phyloP scores from a whole-genome alignment of 2,888 invertebrate genomes.

The Thera obeliscata region DNA sequence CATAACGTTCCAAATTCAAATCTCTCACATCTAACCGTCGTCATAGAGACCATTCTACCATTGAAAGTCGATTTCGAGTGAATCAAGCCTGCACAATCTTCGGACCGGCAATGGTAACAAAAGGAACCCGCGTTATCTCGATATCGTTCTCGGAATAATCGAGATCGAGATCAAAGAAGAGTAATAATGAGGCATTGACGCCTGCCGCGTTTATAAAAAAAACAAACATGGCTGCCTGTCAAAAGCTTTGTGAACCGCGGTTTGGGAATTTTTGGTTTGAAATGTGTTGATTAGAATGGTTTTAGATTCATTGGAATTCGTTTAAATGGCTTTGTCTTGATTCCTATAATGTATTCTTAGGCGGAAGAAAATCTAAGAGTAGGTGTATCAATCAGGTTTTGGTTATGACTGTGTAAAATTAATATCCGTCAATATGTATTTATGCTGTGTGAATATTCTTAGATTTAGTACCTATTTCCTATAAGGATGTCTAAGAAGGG shows the following conservation, averaged over 20 bases:
- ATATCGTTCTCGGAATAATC: constrained; percentile 35
- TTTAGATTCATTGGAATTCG: constrained; percentile 12
- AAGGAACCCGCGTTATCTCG: constrained; percentile 31
- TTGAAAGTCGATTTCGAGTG: constrained; percentile 12
- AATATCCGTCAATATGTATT: too few relatives aligned
- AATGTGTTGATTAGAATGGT: constrained; percentile 16
- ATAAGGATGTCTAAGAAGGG: too few relatives aligned
- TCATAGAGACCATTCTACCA: constrained; percentile 6
- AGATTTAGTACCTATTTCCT: too few relatives aligned
- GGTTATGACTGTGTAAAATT: too few relatives aligned
- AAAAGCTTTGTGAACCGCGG: constrained; percentile 38
- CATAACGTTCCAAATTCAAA: constrained; percentile 1
- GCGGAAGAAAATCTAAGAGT: background rate
- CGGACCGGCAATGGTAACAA: constrained; percentile 27
- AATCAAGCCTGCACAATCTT: constrained; percentile 18
- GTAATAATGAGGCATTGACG: constrained; percentile 75
- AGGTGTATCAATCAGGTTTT: too few relatives aligned
- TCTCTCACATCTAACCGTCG: background rate
- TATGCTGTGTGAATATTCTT: too few relatives aligned
- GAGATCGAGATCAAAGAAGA: constrained; percentile 61
- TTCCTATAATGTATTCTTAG: background rate
- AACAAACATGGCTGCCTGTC: constrained; percentile 55
- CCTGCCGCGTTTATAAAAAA: constrained; percentile 46
- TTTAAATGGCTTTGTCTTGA: background rate
- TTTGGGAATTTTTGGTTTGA: constrained; percentile 22